Conservation (phyloP, 2,888 invertebrate genomes). For the Homarus gammarus region DNA sequence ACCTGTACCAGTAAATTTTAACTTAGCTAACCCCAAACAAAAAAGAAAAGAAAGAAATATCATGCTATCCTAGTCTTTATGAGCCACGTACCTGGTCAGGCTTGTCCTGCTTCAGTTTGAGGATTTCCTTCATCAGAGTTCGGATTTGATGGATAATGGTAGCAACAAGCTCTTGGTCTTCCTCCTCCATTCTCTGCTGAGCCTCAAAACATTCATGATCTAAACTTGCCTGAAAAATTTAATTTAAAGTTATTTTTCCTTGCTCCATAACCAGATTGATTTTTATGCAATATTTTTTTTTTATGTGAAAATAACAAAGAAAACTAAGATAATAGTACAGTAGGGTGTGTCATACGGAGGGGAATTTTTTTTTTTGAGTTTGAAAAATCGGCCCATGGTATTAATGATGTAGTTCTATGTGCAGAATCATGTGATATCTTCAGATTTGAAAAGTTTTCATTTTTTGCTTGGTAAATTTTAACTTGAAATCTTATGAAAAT, state of each 20-base stretch:
- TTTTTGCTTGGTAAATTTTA: no score
- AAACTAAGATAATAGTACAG: slow-evolving; percentile 19
- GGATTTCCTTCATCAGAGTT: slow-evolving; percentile 68
- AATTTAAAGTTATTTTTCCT: neutral
- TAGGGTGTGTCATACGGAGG: no score
- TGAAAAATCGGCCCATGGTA: no score
- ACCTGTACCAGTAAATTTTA: no score
- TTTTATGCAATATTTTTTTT: neutral
- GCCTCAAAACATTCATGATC: slow-evolving; percentile 70
- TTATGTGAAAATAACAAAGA: neutral
- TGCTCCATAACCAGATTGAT: neutral
- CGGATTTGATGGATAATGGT: slow-evolving; percentile 59
- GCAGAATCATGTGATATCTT: no score
- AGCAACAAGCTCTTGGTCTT: slow-evolving; percentile 63
- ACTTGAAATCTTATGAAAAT: no score
- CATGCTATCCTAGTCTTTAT: no score
- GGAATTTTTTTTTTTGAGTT: no score
- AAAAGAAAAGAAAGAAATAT: no score
- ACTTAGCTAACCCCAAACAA: no score
- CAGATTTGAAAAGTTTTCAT: no score
- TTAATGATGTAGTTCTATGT: no score
- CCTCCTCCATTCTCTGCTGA: slow-evolving; percentile 54
- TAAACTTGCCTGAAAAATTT: slow-evolving; percentile 57
- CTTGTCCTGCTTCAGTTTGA: slow-evolving; percentile 65
- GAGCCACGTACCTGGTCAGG: slow-evolving; percentile 72